Evolutionary conservation across 2,113 vertebrate species (phyloP), one percentile per base, ranked within the genome.

Genomic region (Nansenia antarctica): DNA sequence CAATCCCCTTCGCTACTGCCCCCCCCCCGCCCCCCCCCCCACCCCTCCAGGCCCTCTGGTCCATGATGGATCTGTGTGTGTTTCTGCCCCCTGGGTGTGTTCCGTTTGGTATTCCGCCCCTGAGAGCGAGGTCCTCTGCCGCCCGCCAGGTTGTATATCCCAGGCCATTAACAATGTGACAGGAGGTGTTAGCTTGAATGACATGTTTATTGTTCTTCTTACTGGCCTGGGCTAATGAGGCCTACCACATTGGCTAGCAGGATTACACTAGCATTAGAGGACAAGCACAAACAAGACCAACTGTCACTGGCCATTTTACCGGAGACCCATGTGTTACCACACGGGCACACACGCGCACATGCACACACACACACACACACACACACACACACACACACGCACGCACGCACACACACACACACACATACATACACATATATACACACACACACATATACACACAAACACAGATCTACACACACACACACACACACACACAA

Each of bases 201-300:
- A 86, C 89, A 77, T 91, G 91, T 92, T 91, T 90, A 92, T 90
- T 88, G 88, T 91, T 87, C 81, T 79, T 69, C 79, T 67, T 83
- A 86, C 83, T 79, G 82, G 82, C 37, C 70, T n/a, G 72, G 52
- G 77, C 82, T 92, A 92, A 92, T 90, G 89, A 92, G 89, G 79
- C 79, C 78, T 81, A 68, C 6, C 35, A 35, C 81, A 83, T 69
- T 65, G 78, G 52, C 76, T 49, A 54, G 74, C 75, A 78, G 77
- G 71, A 86, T 82, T 82, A 83, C 74, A 60, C 68, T 81, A 39
- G 76, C 82, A 74, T 84, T 74, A 80, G 69, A 83, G 81, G 82
- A 89, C 82, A 79, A 67, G 73, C 75, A 69, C 79, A 76, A 79
- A 87, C 81, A 85, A 69, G 80, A 72, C 67, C 72, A 53, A 55